A percentile compares a stretch with the other conserved stretches of the same genome.
These are phyloP conservation scores for Potamilus streckersoni DNA, from an alignment of 1,140 invertebrate species.

Conservation along the genomic window DNA sequence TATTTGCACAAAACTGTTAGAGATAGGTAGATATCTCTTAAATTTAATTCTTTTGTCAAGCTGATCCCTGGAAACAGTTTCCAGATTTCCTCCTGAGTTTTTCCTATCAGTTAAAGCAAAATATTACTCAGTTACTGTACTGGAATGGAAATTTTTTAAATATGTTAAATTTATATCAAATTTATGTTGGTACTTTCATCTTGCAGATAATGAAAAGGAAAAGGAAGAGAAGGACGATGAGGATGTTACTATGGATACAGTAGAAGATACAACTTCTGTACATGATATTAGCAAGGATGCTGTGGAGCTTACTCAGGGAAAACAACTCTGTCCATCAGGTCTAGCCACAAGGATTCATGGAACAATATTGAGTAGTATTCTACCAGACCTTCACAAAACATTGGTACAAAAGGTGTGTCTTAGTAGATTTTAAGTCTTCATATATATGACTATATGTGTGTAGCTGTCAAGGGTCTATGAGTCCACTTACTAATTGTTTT, in stretches of 20 bases:
- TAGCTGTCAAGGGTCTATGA: too few relatives aligned
- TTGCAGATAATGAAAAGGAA: slow-evolving; percentile 45
- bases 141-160: too few relatives aligned
- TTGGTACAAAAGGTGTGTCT: slow-evolving; percentile 74
- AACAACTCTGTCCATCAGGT: slow-evolving; percentile 45
- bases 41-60: neutral
- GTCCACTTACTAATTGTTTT: too few relatives aligned
- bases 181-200: too few relatives aligned
- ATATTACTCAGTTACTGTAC: too few relatives aligned
- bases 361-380: slow-evolving; percentile 73
- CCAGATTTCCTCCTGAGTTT: neutral
- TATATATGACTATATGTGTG: neutral
- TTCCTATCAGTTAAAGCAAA: neutral
- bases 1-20: too few relatives aligned
- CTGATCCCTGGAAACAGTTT: neutral
- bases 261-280: slow-evolving; percentile 39
- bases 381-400: slow-evolving; percentile 75
- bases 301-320: slow-evolving; percentile 8
- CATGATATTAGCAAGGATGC: slow-evolving; percentile 49
- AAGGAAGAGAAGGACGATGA: slow-evolving; percentile 54
- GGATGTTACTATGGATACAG: slow-evolving; percentile 22
- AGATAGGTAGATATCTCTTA: too few relatives aligned
- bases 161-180: too few relatives aligned
- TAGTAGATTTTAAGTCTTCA: neutral
- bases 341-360: slow-evolving; percentile 81